Evolutionary conservation across 2,888 invertebrate genomes (phyloP).

Genomic region (Vannuccia rotundouncinata): DNA sequence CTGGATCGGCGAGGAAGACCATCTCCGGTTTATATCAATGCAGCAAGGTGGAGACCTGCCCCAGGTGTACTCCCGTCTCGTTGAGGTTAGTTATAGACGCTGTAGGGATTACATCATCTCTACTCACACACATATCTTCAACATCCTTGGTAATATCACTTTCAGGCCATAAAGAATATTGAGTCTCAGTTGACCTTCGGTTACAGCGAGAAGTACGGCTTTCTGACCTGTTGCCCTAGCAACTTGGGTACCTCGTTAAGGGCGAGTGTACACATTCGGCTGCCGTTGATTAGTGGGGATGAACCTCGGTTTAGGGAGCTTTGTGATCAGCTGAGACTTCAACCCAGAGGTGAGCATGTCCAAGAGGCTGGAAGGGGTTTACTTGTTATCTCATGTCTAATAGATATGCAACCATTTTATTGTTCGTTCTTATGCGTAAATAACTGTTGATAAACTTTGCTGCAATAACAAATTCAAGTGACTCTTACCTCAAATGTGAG

Average conservation of each 20-base stretch:
- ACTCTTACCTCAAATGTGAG: not conserved
- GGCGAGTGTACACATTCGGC: slow-evolving; percentile 86
- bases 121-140: not conserved
- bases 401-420: too few relatives aligned
- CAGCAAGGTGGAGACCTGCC: slow-evolving; percentile 59
- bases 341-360: slow-evolving; percentile 25
- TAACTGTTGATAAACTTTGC: not conserved
- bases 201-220: slow-evolving; percentile 71
- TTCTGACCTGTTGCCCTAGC: slow-evolving; percentile 74
- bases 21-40: slow-evolving; percentile 72
- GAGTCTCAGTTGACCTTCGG: slow-evolving; percentile 61
- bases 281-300: slow-evolving; percentile 67
- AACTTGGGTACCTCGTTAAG: slow-evolving; percentile 81
- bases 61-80: slow-evolving; percentile 48
- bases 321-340: slow-evolving; percentile 11
- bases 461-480: not conserved
- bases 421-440: too few relatives aligned
- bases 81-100: slow-evolving; percentile 58
- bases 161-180: slow-evolving; percentile 39
- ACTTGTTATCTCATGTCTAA: too few relatives aligned
- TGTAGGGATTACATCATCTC: not conserved
- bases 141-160: slow-evolving; percentile 65
- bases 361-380: too few relatives aligned
- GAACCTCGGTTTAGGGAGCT: slow-evolving; percentile 10
- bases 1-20: slow-evolving; percentile 90